phyloP scores from a whole-genome alignment of 2,797 vertebrate species.

The Hippoglossus hippoglossus region DNA sequence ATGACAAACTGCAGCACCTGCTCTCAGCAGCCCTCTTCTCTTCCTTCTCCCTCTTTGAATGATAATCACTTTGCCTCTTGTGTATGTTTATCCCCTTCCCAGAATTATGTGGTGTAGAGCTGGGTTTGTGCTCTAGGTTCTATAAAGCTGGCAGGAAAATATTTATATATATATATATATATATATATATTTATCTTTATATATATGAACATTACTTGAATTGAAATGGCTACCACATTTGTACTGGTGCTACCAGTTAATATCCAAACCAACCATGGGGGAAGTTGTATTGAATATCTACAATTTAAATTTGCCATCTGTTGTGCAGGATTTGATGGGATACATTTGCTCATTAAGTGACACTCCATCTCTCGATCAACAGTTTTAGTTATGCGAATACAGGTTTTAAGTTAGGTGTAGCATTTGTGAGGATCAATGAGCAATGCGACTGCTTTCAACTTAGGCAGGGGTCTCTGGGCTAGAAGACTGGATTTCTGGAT shows the following conservation, averaged over 20 bases:
- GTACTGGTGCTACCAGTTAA: background rate
- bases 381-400: background rate
- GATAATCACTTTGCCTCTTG: conserved; percentile 1
- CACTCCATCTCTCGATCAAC: background rate
- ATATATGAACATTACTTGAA: background rate
- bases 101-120: background rate
- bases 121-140: background rate
- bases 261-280: background rate
- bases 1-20: too few species aligned
- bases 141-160: background rate
- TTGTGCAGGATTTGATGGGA: background rate
- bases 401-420: background rate
- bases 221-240: background rate
- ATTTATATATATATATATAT: too few species aligned
- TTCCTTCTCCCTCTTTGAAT: too few species aligned
- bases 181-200: too few species aligned
- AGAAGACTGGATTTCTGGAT: background rate
- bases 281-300: background rate
- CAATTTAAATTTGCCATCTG: background rate
- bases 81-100: background rate
- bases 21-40: too few species aligned
- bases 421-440: too few species aligned
- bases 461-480: background rate
- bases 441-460: conserved; percentile 2
- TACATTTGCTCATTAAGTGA: background rate